Evolutionary conservation across 2,797 vertebrate genomes (phyloP).

Genomic region (Gadopsis marmoratus): DNA sequence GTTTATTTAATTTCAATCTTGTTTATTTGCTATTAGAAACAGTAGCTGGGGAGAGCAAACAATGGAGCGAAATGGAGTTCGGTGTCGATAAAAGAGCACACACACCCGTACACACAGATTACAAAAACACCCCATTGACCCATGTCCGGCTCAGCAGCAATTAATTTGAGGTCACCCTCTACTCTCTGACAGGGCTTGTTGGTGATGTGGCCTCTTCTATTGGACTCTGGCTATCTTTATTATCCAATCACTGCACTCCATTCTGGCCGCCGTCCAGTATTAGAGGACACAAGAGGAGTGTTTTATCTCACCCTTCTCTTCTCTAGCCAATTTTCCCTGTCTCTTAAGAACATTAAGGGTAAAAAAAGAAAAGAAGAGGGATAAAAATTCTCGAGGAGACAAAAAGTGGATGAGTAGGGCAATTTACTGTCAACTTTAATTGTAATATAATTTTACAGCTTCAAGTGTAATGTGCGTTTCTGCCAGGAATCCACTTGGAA

Average conservation of each 20-base stretch:
- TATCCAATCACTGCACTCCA: conserved; percentile 71
- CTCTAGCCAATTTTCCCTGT: conserved; percentile 37
- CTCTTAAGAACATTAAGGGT: conserved; percentile 48
- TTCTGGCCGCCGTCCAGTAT: conserved; percentile 60
- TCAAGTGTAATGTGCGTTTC: conserved; percentile 27
- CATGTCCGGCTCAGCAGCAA: conserved; percentile 64
- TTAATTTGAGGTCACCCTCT: conserved; percentile 72
- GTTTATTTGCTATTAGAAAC: conserved; percentile 63
- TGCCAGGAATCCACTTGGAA: conserved; percentile 40
- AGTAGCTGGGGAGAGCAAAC: conserved; percentile 54
- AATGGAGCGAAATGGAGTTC: conserved; percentile 34
- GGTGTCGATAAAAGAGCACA: conserved; percentile 16
- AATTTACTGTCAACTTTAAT: conserved; percentile 58
- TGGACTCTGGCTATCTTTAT: conserved; percentile 71
- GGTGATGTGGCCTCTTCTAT: conserved; percentile 54
- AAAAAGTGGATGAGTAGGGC: conserved; percentile 32
- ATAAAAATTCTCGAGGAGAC: conserved; percentile 30
- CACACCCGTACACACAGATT: conserved; percentile 32
- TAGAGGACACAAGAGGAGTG: conserved; percentile 60
- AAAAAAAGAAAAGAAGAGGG: conserved; percentile 9
- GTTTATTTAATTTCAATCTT: conserved; percentile 71
- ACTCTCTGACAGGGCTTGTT: conserved; percentile 68
- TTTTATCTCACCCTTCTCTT: conserved; percentile 52
- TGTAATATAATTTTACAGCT: conserved; percentile 54
- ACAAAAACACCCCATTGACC: conserved; percentile 57